phyloP scores from a whole-genome alignment of 2,797 vertebrate species.

The Intellagama lesueurii region DNA sequence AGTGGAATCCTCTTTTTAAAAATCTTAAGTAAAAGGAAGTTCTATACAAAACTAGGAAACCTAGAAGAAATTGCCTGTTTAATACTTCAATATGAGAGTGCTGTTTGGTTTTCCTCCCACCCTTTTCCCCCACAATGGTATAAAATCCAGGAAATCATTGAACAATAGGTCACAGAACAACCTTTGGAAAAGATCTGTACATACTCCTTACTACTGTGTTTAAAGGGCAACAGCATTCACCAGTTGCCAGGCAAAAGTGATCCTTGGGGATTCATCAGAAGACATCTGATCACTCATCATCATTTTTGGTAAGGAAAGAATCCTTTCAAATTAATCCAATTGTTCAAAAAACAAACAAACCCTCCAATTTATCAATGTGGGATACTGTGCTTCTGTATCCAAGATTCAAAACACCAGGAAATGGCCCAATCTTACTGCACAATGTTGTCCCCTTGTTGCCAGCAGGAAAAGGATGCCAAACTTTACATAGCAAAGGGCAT shows the following conservation, averaged over 20 bases:
- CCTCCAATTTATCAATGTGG: no score
- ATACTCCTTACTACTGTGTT: background rate
- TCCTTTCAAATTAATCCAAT: background rate
- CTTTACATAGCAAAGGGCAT: no score
- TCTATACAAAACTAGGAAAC: constrained; percentile 58
- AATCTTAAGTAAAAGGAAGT: constrained; percentile 63
- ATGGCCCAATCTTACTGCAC: no score
- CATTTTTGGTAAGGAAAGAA: background rate
- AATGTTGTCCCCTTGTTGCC: no score
- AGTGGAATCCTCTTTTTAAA: constrained; percentile 69
- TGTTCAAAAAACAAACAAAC: background rate
- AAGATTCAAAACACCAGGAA: no score
- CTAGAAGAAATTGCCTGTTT: constrained; percentile 39
- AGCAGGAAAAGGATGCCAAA: no score
- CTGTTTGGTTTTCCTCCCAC: constrained; percentile 20
- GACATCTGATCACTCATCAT: background rate
- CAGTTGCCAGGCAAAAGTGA: background rate
- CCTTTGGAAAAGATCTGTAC: background rate
- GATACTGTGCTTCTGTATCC: no score
- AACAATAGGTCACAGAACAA: background rate
- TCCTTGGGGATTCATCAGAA: background rate
- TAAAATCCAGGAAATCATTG: background rate
- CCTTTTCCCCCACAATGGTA: background rate
- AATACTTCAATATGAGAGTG: constrained; percentile 47
- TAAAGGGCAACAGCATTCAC: background rate